Evolutionary conservation across 2,797 vertebrate species (phyloP), one percentile per base, ranked within the genome.

Genomic region (Hemibagrus guttatus): DNA sequence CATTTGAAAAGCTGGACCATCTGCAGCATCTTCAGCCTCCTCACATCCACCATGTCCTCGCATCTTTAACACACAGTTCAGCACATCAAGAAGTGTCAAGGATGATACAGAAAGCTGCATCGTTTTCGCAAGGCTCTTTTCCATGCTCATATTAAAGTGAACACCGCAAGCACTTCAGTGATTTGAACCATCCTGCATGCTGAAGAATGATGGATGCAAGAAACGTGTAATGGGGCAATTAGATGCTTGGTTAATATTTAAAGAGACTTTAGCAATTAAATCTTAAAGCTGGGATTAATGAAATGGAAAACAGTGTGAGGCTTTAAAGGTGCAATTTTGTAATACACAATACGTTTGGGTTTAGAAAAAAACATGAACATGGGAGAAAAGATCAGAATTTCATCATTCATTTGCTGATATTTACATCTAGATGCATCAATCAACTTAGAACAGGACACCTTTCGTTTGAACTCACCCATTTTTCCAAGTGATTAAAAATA

Each of bases 1-100:
- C 98, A 99, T 93, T 99, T 99, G 93, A 99, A 99, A 87, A 99
- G 92, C 88, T 99, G 98, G 26, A 99, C 98, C 98, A 99, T 99
- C 94, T 99, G 98, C 66, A 99, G 96, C 98, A 99, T 99, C 95
- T 99, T 99, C 91, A 99, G 94, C 86, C 98, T 95, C 86, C 98
- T 95, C 56, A 99, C 98, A 0, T 99, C 98, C 85, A 99, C 98
- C 98, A 99, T 99, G 93, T 99, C 98, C 93, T 99, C 98, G 94
- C 98, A 99, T 92, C 98, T 99, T 85, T n/a, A 85, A 21, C 58
- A 82, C 1, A 76, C 72, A 52, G 26, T n/a, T 46, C 72, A 72
- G n/a, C 74, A 59, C 17, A 74, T 89, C n/a, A 52, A 64, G n/a
- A 52, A 19, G 46, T 19, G 11, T 68, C 71, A 58, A 28, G 17